phyloP scores from a whole-genome alignment of 1,140 invertebrate genomes.

The Oncopodura yosiiana region DNA sequence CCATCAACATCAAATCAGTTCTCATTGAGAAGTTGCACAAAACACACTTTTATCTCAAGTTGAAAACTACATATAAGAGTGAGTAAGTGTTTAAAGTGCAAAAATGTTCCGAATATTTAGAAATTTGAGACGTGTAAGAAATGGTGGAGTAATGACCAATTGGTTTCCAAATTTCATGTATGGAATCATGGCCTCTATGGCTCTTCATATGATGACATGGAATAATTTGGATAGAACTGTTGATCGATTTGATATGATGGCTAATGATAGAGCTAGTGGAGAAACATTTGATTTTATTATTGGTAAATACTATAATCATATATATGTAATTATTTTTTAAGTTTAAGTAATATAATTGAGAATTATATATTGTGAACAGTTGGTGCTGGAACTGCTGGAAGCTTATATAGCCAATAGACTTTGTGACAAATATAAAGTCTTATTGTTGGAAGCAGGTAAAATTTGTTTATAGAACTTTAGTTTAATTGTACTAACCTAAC shows the following conservation, averaged over 20 bases:
- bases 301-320: neutral
- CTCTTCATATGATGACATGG: conserved; percentile 5
- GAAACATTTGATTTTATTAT: conserved; percentile 2
- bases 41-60: too few species aligned
- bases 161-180: conserved; percentile 21
- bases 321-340: too few species aligned
- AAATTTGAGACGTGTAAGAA: too few species aligned
- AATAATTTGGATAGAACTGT: conserved; percentile 3
- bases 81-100: too few species aligned
- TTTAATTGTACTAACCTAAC: too few species aligned
- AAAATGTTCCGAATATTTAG: too few species aligned
- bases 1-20: too few species aligned
- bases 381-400: neutral
- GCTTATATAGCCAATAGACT: neutral
- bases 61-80: too few species aligned
- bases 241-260: conserved; percentile 6
- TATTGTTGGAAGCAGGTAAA: conserved; percentile 1
- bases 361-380: neutral
- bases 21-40: too few species aligned
- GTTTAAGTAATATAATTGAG: too few species aligned
- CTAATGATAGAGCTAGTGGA: neutral
- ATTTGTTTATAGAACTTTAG: too few species aligned
- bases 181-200: conserved; percentile 13
- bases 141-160: too few species aligned
- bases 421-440: conserved; percentile 1